Evolutionary conservation across 2,113 vertebrate genomes (phyloP), one percentile per base, ranked within the genome.

Genomic region (Amphilophus citrinellus): DNA sequence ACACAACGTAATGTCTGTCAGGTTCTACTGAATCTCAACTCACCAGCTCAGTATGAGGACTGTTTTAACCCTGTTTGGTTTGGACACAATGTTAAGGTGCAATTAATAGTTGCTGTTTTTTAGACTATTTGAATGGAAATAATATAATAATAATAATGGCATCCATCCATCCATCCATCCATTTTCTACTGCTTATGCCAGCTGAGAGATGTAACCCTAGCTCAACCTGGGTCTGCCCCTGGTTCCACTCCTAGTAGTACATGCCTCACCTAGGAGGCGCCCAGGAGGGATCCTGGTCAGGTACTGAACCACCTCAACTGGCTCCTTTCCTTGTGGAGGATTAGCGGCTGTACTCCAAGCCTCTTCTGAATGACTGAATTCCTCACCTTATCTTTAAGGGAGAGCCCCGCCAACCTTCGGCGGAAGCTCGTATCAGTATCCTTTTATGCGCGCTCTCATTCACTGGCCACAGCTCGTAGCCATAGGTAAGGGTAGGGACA

Each of bases 141-240:
- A 35, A 35, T 35, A 35, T 1, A 0, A 0, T 1, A 30, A 44
- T 13, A 60, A 10, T 44, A 47, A 10, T 3, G 8, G 2, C 11
- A 17, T 50, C 47, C 47, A 50, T 50, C 47, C 47, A 50, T 35
- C 14, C 11, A 17, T 50, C 47, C 47, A 50, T 17, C 47, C 47
- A 50, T 50, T 17, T 50, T 50, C 14, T 50, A 6, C 14, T 15
- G 47, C 6, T 50, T 50, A 50, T 13, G 42, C 42, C 11, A 44
- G 42, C 10, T 44, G 42, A 13, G 47, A 17, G 47, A 50, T 6
- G 11, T 50, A 1, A 50, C 5, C 15, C 47, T 1, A 50, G 47
- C 4, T 15, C 15, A 15, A 17, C 47, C 47, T 17, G 47, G 15
- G 47, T 17, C 47, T 50, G 5, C 15, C 14, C 14, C 44, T 50